Evolutionary conservation across 1,140 invertebrate genomes (phyloP).

Genomic region (Daktulosphaira vitifoliae): DNA sequence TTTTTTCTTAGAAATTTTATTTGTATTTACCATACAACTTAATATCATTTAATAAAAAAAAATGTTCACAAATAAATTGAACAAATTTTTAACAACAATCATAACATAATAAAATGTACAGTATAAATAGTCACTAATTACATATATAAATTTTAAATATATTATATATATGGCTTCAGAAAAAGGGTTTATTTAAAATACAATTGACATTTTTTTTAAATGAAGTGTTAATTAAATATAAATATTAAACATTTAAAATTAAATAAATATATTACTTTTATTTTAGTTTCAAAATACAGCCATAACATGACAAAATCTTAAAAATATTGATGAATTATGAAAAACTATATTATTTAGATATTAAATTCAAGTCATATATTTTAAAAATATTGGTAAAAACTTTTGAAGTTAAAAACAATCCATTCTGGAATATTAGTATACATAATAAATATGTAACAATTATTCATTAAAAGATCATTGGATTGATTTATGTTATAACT

Average conservation of each 20-base stretch:
- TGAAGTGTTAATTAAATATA: constrained; percentile 1
- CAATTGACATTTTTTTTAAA: constrained; percentile 5
- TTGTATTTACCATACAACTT: background rate
- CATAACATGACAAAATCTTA: constrained; percentile 3
- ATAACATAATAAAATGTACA: background rate
- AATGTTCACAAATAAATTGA: background rate
- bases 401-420: constrained; percentile 10
- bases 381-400: background rate
- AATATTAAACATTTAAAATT: too few species aligned
- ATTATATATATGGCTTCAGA: background rate
- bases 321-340: background rate
- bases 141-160: background rate
- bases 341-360: constrained; percentile 4
- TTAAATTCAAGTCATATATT: constrained; percentile 7
- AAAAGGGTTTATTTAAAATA: constrained; percentile 4
- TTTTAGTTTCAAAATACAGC: background rate
- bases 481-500: constrained; percentile 25
- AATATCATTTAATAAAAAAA: background rate
- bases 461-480: constrained; percentile 19
- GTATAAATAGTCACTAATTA: background rate
- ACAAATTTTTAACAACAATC: background rate
- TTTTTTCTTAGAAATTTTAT: background rate
- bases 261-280: too few species aligned
- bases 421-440: constrained; percentile 14
- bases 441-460: constrained; percentile 1